Conservation (phyloP, 2,113 vertebrate genomes). For the Crotalus tigris region DNA sequence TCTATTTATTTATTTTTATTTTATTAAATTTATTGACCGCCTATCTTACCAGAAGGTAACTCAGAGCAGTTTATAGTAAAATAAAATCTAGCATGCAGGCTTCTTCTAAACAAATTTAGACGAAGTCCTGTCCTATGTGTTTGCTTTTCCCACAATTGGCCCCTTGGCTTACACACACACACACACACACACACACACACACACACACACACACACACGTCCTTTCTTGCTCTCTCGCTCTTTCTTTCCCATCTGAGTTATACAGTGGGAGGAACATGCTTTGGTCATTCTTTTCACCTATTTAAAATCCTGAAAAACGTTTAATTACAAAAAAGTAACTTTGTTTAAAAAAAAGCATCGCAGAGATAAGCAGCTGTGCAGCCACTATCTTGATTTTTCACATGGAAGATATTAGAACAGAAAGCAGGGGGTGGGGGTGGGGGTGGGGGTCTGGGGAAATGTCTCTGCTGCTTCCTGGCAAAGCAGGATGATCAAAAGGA, state of each 20-base stretch:
- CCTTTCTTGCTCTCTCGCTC: neutral
- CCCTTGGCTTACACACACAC: neutral
- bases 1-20: too few relatives aligned
- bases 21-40: too few relatives aligned
- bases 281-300: neutral
- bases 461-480: neutral
- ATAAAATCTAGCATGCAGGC: neutral
- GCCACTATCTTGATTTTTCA: neutral
- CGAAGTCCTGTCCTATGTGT: neutral
- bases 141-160: too few relatives aligned
- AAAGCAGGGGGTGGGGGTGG: neutral
- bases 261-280: neutral
- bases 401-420: neutral
- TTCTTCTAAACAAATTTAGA: neutral
- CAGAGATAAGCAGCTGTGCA: neutral
- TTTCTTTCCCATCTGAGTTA: neutral
- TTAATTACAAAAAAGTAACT: neutral
- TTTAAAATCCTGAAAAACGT: neutral
- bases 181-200: neutral
- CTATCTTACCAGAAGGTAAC: too few relatives aligned
- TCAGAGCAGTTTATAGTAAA: too few relatives aligned
- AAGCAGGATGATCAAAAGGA: neutral
- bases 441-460: neutral
- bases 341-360: neutral
- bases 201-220: neutral